These are phyloP conservation scores for Melanotaenia duboulayi DNA, from an alignment of 2,113 vertebrate genomes.

Conservation along the genomic window DNA sequence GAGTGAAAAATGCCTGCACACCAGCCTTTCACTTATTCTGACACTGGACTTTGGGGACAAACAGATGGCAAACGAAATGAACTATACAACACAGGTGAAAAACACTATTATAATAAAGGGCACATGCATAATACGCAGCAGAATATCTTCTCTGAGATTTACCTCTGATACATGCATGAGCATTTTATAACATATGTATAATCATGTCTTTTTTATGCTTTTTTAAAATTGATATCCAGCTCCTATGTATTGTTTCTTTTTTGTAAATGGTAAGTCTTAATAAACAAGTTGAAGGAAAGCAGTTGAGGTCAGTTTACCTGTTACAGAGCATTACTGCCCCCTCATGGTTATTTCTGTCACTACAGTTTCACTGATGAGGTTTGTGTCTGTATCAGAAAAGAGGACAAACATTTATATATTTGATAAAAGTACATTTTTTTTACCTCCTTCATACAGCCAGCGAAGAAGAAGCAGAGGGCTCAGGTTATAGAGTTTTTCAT, in stretches of 20 bases:
- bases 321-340: conserved; percentile 28
- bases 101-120: neutral
- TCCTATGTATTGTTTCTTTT: neutral
- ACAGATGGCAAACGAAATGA: neutral
- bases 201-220: neutral
- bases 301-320: neutral
- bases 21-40: neutral
- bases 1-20: conserved; percentile 58
- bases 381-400: neutral
- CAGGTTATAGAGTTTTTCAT: conserved; percentile 96
- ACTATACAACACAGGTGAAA: neutral
- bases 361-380: neutral
- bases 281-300: neutral
- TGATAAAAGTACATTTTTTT: neutral
- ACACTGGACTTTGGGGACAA: neutral
- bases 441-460: conserved; percentile 82
- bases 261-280: neutral
- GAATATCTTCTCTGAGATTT: neutral
- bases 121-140: neutral
- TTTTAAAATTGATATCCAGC: neutral
- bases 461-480: conserved; percentile 95
- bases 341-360: conserved; percentile 31
- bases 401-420: too few species aligned
- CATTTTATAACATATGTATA: conserved; percentile 6
- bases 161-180: neutral